phyloP scores from a whole-genome alignment of 2,888 invertebrate species.

The Calliopum simillimum region DNA sequence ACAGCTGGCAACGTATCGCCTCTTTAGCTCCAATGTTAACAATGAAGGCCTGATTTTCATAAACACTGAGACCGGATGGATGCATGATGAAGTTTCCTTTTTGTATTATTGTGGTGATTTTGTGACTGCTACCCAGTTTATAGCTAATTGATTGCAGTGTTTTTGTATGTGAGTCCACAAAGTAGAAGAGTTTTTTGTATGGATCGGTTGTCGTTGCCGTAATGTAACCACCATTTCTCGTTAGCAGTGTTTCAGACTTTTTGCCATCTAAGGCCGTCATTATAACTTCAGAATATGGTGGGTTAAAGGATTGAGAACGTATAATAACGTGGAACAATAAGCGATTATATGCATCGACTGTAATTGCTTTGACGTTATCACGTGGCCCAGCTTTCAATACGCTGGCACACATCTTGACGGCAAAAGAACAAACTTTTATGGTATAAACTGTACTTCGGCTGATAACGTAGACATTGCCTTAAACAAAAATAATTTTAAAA shows the following conservation, averaged over 20 bases:
- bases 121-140: slow-evolving; percentile 62
- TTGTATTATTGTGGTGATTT: slow-evolving; percentile 67
- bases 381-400: slow-evolving; percentile 70
- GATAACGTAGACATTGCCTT: slow-evolving; percentile 75
- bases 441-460: slow-evolving; percentile 66
- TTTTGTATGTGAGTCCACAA: slow-evolving; percentile 75
- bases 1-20: slow-evolving; percentile 73
- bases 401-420: slow-evolving; percentile 69
- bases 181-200: slow-evolving; percentile 77
- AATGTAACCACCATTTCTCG: slow-evolving; percentile 60
- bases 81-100: slow-evolving; percentile 68
- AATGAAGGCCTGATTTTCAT: slow-evolving; percentile 84
- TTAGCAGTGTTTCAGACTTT: slow-evolving; percentile 65
- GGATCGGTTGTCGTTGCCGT: slow-evolving; percentile 69
- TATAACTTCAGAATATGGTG: slow-evolving; percentile 69
- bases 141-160: slow-evolving; percentile 70
- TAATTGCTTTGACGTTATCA: slow-evolving; percentile 72
- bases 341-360: slow-evolving; percentile 73
- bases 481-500: not conserved
- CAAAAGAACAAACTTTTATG: slow-evolving; percentile 72
- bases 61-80: slow-evolving; percentile 77
- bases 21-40: slow-evolving; percentile 70
- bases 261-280: slow-evolving; percentile 71
- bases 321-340: slow-evolving; percentile 72
- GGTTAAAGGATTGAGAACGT: slow-evolving; percentile 66